Base-by-base conservation (phyloP, 1,140 invertebrate genomes). In the Eciton burchellii region DNA sequence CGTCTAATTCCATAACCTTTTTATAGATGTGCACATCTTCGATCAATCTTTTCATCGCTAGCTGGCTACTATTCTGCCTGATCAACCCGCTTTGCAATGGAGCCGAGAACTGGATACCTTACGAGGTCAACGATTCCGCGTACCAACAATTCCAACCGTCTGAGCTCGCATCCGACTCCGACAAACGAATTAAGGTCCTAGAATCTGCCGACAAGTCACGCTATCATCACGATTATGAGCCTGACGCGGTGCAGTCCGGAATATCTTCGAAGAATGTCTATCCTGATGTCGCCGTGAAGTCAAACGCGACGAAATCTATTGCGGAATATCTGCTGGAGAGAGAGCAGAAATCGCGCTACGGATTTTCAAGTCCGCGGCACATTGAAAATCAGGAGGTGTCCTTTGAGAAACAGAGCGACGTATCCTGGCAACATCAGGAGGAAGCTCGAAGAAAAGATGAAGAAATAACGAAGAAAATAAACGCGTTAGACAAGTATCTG, bases 11-110 rank as follows among this genome's bases (percentile, higher is more conserved):
- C 19, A 19, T 14, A 47, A 47, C 57, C 54, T 86, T 74, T 77
- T 41, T 87, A 0, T 68, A 89, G 88, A 89, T 89, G 88, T 52
- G 56, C n/a, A 14, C 19, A 11, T 70, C 57, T 11, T 59, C 68
- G 41, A 65, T 81, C 6, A 49, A 29, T 49, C 43, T 35, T 19
- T 29, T 68, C 24, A 41, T 16, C 21, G 24, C 16, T 19, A 54
- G 62, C 16, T 81, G 86, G 35, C 54, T 84, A 47, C 26, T 89
- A 12, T 12, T 83, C 9, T 76, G 54, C n/a, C 21, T 77, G 43
- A 54, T 82, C 16, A 29, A 26, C 11, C 66, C 88, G 5, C 62
- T 85, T 41, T 47, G 21, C 6, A 65, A 62, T 41, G 59, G 52
- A 11, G 54, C 60, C 6, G 77, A 63, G 21, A 41, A 5, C 2